Base-by-base conservation (phyloP, 2,797 vertebrate species). In the Caiman crocodilus region DNA sequence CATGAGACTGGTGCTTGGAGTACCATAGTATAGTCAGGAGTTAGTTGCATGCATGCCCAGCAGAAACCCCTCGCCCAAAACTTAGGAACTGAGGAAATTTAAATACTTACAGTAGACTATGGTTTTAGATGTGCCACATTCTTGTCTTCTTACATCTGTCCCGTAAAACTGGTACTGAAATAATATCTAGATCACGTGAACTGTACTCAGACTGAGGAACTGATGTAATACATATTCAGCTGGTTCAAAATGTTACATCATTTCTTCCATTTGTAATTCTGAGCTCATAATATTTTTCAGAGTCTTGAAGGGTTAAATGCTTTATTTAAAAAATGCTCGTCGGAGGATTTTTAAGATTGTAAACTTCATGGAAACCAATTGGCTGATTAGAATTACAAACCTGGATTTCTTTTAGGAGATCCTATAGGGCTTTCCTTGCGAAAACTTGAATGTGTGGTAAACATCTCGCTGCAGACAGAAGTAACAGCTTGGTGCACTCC, bases 291-390 rank as follows among this genome's bases (percentile, higher is more conserved):
- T 61, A 5, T n/a, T 2, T 73, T 35, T 30, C 76, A 30, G 16
- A 84, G 9, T 42, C 12, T 85, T 2, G 0, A 0, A 76, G 2
- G 16, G 65, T n/a, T 2, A 79, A 3, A 2, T 17, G 12, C 35
- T n/a, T 28, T 5, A 42, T 82, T 67, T 30, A 80, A 59, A 59
- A 87, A 78, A 78, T 64, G 14, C 11, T 4, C 30, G 0, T 14
- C 73, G 55, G 14, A 73, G 3, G n/a, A 10, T 67, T 94, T 84
- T 67, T 76, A 78, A 14, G 73, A n/a, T 90, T 94, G 82, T 55
- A 73, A 9, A 13, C 17, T 80, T 90, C 86, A 60, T 3, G 57
- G 57, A 50, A 87, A n/a, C 3, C 25, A 80, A 14, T 25, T 67
- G 65, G 10, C 30, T 21, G 21, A 67, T 20, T 6, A 32, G 55